Evolutionary conservation across 2,113 vertebrate genomes (phyloP).

Genomic region (Clarias magur): DNA sequence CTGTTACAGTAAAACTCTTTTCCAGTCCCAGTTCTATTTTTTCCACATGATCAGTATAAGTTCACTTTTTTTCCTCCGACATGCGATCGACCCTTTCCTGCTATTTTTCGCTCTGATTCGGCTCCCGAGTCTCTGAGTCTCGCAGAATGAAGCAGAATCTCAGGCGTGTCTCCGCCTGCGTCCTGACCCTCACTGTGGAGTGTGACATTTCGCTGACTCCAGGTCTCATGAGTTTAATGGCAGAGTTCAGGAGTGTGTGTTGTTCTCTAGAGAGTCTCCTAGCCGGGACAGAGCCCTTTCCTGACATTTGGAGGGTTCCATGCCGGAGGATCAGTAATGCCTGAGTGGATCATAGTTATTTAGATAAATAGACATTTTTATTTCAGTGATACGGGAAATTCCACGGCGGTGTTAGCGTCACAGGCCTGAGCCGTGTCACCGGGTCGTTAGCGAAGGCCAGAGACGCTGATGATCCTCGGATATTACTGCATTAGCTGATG

Average conservation of each 20-base stretch:
- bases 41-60: neutral
- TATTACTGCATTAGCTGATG: constrained; percentile 1
- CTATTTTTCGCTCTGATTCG: neutral
- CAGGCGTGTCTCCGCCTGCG: neutral
- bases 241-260: neutral
- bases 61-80: neutral
- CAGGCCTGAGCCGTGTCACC: neutral
- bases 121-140: neutral
- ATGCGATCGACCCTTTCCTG: neutral
- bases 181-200: neutral
- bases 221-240: neutral
- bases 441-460: neutral
- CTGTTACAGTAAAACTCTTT: neutral
- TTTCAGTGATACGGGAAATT: neutral
- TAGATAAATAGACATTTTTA: neutral
- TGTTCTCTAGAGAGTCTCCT: neutral
- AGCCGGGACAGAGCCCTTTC: too few relatives aligned
- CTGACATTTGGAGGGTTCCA: neutral
- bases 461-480: constrained; percentile 7
- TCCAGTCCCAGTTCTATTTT: neutral
- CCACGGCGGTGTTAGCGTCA: neutral
- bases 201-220: neutral
- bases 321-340: neutral
- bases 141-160: neutral
- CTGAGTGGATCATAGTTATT: too few relatives aligned